A percentile compares a stretch with the other conserved stretches of the same genome.
Evolutionary conservation across 1,140 invertebrate genomes (phyloP).

Genomic region (Aphelenchoides besseyi): DNA sequence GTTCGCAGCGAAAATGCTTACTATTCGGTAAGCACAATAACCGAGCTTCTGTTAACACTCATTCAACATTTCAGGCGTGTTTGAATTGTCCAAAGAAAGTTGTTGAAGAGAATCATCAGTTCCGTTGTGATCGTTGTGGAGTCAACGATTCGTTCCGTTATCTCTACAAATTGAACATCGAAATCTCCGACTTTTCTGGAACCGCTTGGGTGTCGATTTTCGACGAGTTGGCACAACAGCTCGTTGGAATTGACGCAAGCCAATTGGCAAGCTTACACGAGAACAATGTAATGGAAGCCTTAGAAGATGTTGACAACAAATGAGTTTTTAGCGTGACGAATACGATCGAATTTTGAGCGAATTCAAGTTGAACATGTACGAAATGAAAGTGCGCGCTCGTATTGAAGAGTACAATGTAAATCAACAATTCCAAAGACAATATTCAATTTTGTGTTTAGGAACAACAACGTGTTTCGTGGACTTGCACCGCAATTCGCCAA

Average conservation of each 20-base stretch:
- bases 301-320: slow-evolving; percentile 59
- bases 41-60: too few relatives aligned
- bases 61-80: slow-evolving; percentile 43
- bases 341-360: slow-evolving; percentile 71
- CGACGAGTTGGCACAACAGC: slow-evolving; percentile 76
- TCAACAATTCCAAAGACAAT: background rate
- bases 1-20: background rate
- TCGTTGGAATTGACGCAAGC: slow-evolving; percentile 75
- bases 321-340: slow-evolving; percentile 58
- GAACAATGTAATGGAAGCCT: slow-evolving; percentile 66
- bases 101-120: slow-evolving; percentile 74
- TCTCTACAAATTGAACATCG: slow-evolving; percentile 63
- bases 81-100: slow-evolving; percentile 56
- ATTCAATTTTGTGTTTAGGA: background rate
- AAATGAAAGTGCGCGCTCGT: slow-evolving; percentile 79
- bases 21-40: too few relatives aligned
- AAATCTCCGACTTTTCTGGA: slow-evolving; percentile 76
- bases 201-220: slow-evolving; percentile 85
- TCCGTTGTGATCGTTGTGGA: slow-evolving; percentile 89
- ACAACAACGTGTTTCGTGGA: background rate
- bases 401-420: slow-evolving; percentile 79
- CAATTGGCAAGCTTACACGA: slow-evolving; percentile 68
- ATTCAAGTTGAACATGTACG: slow-evolving; percentile 75
- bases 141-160: slow-evolving; percentile 76
- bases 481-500: background rate